Percentiles rank a stretch among this genome's conserved stretches.
Conservation (phyloP, 2,888 invertebrate species). For the Epinotia ramella region DNA sequence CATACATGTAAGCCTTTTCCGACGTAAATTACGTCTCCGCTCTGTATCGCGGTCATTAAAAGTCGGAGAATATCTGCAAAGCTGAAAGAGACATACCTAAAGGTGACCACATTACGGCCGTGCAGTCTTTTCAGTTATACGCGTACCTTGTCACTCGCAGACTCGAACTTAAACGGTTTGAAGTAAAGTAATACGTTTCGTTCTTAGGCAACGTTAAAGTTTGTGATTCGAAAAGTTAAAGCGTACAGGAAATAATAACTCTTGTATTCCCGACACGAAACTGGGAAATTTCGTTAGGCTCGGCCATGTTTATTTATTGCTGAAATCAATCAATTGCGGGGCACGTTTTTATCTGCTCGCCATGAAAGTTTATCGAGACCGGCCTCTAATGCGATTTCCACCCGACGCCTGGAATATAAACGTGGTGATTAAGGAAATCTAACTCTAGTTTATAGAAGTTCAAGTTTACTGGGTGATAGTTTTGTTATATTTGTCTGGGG, state of each 20-base stretch:
- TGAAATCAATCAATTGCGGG: slow-evolving; percentile 39
- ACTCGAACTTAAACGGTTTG: slow-evolving; percentile 19
- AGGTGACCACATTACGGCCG: background rate
- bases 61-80: slow-evolving; percentile 13
- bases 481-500: background rate
- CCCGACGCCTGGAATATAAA: slow-evolving; percentile 5
- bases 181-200: slow-evolving; percentile 16
- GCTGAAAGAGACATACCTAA: background rate
- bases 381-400: slow-evolving; percentile 14
- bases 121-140: background rate
- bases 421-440: slow-evolving; percentile 13
- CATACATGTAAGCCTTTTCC: slow-evolving; percentile 31
- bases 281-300: slow-evolving; percentile 18
- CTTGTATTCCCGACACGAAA: slow-evolving; percentile 10
- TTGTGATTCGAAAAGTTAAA: slow-evolving; percentile 21
- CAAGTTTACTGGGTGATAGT: background rate
- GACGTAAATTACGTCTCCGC: slow-evolving; percentile 31
- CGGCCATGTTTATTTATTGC: slow-evolving; percentile 37
- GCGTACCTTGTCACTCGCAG: slow-evolving; percentile 20
- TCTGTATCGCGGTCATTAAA: slow-evolving; percentile 36
- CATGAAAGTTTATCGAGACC: slow-evolving; percentile 42
- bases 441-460: slow-evolving; percentile 7
- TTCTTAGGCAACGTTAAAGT: background rate
- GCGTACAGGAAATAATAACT: slow-evolving; percentile 6
- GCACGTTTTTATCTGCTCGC: slow-evolving; percentile 40